Evolutionary conservation across 2,113 vertebrate genomes (phyloP).

Genomic region (Cricetomys ansorgei): DNA sequence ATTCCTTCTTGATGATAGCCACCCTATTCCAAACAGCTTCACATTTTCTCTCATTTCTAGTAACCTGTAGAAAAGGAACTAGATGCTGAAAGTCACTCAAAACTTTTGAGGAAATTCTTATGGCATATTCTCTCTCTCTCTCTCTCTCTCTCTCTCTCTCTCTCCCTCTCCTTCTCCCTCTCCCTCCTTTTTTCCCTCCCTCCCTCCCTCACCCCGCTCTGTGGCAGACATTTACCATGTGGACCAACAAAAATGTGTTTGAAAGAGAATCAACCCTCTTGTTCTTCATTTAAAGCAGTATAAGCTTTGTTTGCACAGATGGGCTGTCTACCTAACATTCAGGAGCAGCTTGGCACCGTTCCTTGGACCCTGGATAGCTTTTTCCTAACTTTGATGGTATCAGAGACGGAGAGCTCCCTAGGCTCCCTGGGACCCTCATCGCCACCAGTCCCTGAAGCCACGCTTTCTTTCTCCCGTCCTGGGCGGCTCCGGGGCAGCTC

Average conservation of each 20-base stretch:
- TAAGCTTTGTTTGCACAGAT: neutral
- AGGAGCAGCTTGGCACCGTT: neutral
- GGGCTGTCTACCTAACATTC: neutral
- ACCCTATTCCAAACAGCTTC: neutral
- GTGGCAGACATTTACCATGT: neutral
- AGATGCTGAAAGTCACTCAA: neutral
- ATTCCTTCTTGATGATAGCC: neutral
- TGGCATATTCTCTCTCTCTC: neutral
- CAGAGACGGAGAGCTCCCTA: neutral
- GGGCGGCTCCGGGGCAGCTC: neutral
- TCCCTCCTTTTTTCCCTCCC: neutral
- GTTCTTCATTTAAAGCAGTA: constrained; percentile 1
- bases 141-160: neutral
- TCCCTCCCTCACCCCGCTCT: too few relatives aligned
- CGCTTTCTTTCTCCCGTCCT: neutral
- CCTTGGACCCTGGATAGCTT: neutral
- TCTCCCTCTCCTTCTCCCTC: neutral
- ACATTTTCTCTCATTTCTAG: neutral
- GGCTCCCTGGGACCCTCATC: neutral
- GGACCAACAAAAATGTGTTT: neutral
- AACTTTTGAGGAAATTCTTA: neutral
- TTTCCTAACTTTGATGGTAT: neutral
- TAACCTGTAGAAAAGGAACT: neutral
- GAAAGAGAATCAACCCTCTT: neutral
- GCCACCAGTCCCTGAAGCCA: neutral